phyloP scores from a whole-genome alignment of 2,797 vertebrate species.

The Protosalanx chinensis region DNA sequence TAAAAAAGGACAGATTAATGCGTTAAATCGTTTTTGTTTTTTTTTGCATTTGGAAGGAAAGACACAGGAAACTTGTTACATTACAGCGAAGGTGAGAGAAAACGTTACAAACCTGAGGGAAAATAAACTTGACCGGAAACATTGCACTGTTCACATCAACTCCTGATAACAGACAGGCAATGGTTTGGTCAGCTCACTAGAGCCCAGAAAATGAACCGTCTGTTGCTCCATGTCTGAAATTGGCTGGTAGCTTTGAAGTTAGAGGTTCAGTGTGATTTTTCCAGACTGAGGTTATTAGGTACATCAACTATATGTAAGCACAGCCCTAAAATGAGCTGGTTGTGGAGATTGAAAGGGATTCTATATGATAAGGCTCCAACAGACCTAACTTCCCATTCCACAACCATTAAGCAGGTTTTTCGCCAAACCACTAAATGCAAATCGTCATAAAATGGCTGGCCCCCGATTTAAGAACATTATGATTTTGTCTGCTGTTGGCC shows the following conservation, averaged over 20 bases:
- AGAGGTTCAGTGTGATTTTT: conserved; percentile 32
- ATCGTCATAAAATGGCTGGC: conserved; percentile 35
- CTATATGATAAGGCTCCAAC: conserved; percentile 3
- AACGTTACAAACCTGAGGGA: conserved; percentile 28
- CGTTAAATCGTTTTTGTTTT: conserved; percentile 28
- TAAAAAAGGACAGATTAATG: conserved; percentile 14
- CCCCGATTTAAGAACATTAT: conserved; percentile 46
- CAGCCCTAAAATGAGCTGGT: conserved; percentile 32
- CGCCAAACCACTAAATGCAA: conserved; percentile 38
- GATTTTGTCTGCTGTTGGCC: conserved; percentile 28
- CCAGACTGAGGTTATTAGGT: conserved; percentile 34
- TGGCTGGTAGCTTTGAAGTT: conserved; percentile 23
- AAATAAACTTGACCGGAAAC: conserved; percentile 14
- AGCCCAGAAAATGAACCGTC: conserved; percentile 22
- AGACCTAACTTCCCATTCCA: conserved; percentile 11
- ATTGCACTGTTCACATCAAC: conserved; percentile 1
- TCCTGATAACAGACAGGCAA: conserved; percentile 40
- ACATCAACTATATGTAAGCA: conserved; percentile 37
- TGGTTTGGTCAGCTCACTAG: conserved; percentile 28
- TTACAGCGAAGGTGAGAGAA: conserved; percentile 30
- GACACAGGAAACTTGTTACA: conserved; percentile 23
- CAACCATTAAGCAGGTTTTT: conserved; percentile 32
- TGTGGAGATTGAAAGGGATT: neutral
- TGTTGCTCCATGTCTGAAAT: conserved; percentile 45
- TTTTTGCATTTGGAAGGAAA: conserved; percentile 44